Base-by-base conservation (phyloP, 2,113 vertebrate species). In the Lethenteron camtschaticum region DNA sequence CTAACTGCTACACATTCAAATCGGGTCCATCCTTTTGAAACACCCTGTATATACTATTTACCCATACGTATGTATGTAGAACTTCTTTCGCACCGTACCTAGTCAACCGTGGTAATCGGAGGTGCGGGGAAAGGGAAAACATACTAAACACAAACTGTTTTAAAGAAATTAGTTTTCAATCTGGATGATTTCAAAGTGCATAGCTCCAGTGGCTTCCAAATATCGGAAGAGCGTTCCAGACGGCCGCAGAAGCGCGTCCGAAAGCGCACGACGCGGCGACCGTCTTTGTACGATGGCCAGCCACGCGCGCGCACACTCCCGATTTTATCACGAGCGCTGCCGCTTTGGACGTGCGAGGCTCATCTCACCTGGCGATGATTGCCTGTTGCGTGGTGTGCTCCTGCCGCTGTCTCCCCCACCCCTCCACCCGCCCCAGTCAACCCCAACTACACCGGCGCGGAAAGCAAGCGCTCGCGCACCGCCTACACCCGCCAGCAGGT, bases 401-500 rank as follows among this genome's bases (percentile, higher is more conserved):
- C 63, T 11, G 63, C 63, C 9, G 63, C 63, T 11, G n/a, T 66
- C 63, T 66, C 24, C 63, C 63, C 63, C 10, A 20, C 20, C 20
- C 16, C 16, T 18, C 16, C 20, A 41, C 41, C 41, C 41, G 41
- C 41, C 41, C 10, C 24, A 66, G 63, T 66, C 63, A 66, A 66
- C 63, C 63, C 63, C 63, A 66, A 66, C 63, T 66, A 66, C 63
- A 66, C 63, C 10, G 63, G 63, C n/a, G 63, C n/a, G n/a, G 63
- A 66, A 11, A n/a, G n/a, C 63, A 66, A 66, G 63, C 63, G 63
- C 63, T 66, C 63, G 9, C n/a, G 63, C n/a, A 66, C 63, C 2
- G 63, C 63, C 63, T 66, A 66, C 63, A 66, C 63, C 9, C n/a
- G 63, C n/a, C 63, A 66, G 63, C 63, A 66, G 63, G 63, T 66